phyloP scores from a whole-genome alignment of 2,888 invertebrate genomes.

The Oscheius sp. region DNA sequence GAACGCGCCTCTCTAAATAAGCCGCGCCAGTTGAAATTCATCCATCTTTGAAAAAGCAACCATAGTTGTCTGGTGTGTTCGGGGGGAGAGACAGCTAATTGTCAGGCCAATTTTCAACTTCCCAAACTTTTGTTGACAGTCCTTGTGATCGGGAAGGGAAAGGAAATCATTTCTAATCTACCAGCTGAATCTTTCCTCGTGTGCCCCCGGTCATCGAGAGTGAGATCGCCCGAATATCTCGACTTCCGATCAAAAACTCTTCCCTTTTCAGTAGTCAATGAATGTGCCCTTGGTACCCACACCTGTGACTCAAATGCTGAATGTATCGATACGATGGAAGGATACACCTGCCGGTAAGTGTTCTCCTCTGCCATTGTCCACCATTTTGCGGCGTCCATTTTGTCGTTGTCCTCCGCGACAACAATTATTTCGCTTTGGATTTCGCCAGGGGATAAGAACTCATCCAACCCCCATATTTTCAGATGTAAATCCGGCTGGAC shows the following conservation, averaged over 20 bases:
- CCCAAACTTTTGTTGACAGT: constrained; percentile 1
- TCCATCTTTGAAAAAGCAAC: too few species aligned
- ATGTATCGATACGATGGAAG: constrained; percentile 69
- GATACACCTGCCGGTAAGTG: constrained; percentile 65
- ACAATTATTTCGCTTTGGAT: background rate
- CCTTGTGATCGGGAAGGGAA: too few species aligned
- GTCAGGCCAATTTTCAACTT: constrained; percentile 22
- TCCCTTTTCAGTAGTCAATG: constrained; percentile 66
- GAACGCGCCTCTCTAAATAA: background rate
- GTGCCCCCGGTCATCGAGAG: constrained; percentile 12
- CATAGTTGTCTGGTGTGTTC: constrained; percentile 2
- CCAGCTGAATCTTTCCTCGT: constrained; percentile 23
- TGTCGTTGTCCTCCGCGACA: background rate
- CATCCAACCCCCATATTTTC: constrained; percentile 12
- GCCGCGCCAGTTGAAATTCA: too few species aligned
- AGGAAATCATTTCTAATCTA: background rate
- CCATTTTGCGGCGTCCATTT: background rate
- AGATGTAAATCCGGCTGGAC: constrained; percentile 68
- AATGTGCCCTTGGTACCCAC: constrained; percentile 71
- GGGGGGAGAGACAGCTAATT: constrained; percentile 12
- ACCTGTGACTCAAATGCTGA: constrained; percentile 71
- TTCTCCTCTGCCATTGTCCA: background rate
- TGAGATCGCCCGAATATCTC: constrained; percentile 25
- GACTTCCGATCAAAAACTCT: background rate
- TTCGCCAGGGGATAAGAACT: too few species aligned